Percentiles rank a stretch among this genome's conserved stretches.
These are phyloP conservation scores for Drosophila monieri DNA, from an alignment of 2,888 invertebrate species.

Conservation along the genomic window DNA sequence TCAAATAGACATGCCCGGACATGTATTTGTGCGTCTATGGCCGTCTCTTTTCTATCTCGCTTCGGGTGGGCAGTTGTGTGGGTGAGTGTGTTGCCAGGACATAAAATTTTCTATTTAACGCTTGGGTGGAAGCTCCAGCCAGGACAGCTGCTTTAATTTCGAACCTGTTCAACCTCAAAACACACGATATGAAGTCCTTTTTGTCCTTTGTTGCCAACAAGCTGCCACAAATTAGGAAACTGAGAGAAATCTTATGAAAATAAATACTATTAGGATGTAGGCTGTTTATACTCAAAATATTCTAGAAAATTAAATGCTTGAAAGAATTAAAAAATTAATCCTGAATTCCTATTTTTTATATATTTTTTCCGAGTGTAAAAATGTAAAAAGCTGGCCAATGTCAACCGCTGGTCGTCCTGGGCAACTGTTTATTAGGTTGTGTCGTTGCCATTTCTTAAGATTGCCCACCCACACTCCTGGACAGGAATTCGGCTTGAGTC, in stretches of 20 bases:
- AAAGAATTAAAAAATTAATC: too few relatives aligned
- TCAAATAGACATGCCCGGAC: background rate
- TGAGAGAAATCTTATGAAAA: background rate
- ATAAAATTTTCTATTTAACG: slow-evolving; percentile 77
- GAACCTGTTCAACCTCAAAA: slow-evolving; percentile 62
- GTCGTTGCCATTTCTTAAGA: slow-evolving; percentile 73
- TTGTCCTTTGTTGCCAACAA: slow-evolving; percentile 47
- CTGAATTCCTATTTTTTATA: too few relatives aligned
- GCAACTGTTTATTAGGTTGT: slow-evolving; percentile 76
- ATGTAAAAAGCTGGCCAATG: slow-evolving; percentile 17
- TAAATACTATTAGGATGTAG: background rate
- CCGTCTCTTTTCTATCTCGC: background rate
- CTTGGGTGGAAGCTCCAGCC: slow-evolving; percentile 50
- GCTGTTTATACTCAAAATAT: background rate
- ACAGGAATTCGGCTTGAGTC: background rate
- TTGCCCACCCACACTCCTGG: slow-evolving; percentile 39
- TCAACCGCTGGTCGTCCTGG: slow-evolving; percentile 55
- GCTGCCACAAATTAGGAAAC: slow-evolving; percentile 3
- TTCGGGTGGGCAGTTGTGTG: slow-evolving; percentile 20
- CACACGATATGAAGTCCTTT: slow-evolving; percentile 47
- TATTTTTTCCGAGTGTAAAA: background rate
- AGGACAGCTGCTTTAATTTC: slow-evolving; percentile 46
- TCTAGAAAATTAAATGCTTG: background rate
- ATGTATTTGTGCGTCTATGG: background rate
- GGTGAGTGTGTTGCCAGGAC: slow-evolving; percentile 52